Evolutionary conservation across 2,888 invertebrate genomes (phyloP).

Genomic region (Calliscelio sp.): DNA sequence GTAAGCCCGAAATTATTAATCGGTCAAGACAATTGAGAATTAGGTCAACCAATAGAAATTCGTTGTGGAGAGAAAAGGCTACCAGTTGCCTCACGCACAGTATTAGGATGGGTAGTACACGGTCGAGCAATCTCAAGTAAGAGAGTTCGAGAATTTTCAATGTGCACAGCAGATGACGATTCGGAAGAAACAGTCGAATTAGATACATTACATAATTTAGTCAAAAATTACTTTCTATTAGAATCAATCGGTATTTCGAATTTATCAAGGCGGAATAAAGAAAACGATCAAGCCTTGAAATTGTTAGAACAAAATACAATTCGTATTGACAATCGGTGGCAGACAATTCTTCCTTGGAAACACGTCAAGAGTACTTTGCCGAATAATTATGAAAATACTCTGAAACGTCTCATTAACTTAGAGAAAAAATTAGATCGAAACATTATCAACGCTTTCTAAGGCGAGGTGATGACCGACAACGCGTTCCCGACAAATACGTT

Average conservation of each 20-base stretch:
- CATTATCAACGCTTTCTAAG: constrained; percentile 73
- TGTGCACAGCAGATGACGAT: neutral
- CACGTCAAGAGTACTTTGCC: neutral
- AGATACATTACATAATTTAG: neutral
- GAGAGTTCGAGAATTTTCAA: neutral
- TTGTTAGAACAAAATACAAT: constrained; percentile 25
- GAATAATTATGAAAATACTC: neutral
- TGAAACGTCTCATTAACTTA: neutral
- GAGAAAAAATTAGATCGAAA: constrained; percentile 65
- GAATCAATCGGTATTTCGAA: constrained; percentile 27
- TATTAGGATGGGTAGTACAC: constrained; percentile 1
- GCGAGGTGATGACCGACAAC: constrained; percentile 40
- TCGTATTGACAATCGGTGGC: constrained; percentile 24
- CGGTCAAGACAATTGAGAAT: constrained; percentile 20
- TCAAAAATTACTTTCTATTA: constrained; percentile 8
- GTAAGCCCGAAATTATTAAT: neutral
- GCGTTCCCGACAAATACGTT: constrained; percentile 55
- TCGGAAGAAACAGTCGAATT: neutral
- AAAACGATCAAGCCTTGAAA: neutral
- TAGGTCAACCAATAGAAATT: neutral
- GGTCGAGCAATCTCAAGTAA: neutral
- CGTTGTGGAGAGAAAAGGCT: neutral
- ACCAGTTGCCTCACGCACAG: neutral
- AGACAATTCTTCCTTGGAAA: constrained; percentile 43
- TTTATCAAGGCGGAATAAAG: neutral